Percentiles rank a stretch among this genome's conserved stretches.
These are phyloP conservation scores for Gymnorhina tibicen DNA, from an alignment of 2,113 vertebrate species.

Conservation along the genomic window DNA sequence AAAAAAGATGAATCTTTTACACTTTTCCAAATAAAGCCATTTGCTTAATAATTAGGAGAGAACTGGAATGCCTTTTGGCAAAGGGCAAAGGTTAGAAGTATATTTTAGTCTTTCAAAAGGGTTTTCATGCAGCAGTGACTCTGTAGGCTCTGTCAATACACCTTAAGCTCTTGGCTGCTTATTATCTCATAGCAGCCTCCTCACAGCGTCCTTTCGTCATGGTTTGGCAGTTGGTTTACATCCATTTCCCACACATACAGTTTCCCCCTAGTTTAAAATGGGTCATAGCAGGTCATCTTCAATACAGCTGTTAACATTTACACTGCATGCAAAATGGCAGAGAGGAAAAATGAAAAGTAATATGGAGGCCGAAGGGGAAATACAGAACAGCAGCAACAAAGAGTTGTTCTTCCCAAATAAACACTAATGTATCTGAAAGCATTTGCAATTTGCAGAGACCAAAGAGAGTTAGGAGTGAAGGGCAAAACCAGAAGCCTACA, in stretches of 20 bases:
- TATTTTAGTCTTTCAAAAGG: neutral
- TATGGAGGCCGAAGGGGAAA: neutral
- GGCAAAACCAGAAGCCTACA: neutral
- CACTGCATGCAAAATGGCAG: neutral
- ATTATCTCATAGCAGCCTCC: neutral
- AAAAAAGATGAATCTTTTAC: neutral
- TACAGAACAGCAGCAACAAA: neutral
- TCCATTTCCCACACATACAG: neutral
- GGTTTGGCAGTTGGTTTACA: neutral
- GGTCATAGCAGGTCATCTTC: neutral
- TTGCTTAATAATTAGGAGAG: neutral
- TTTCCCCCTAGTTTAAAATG: neutral
- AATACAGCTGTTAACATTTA: neutral
- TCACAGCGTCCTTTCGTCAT: neutral
- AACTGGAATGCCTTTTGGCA: neutral
- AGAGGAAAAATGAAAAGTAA: neutral
- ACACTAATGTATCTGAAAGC: neutral
- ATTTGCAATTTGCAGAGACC: neutral
- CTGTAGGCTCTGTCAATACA: neutral
- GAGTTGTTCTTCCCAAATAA: neutral
- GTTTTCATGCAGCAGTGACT: neutral
- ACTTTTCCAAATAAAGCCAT: neutral
- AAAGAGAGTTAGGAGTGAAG: neutral
- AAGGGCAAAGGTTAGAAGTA: neutral
- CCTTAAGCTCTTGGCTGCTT: neutral